phyloP scores from a whole-genome alignment of 1,140 invertebrate species.

The Achatina immaculata region DNA sequence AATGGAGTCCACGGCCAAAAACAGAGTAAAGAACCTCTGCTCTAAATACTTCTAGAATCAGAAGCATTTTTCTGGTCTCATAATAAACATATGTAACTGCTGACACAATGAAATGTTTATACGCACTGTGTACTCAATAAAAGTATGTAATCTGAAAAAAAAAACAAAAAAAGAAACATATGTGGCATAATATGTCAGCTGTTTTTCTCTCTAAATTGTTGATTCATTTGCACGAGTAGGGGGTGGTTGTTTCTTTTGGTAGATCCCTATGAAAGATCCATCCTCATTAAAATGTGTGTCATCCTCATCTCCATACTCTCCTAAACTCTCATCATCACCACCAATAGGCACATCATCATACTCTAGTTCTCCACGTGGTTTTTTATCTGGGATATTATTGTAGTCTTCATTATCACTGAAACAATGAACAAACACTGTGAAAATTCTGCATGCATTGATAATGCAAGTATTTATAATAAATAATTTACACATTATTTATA shows the following conservation, averaged over 20 bases:
- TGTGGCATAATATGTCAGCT: too few relatives aligned
- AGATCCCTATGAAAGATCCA: slow-evolving; percentile 64
- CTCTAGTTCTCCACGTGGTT: slow-evolving; percentile 28
- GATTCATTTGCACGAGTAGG: slow-evolving; percentile 30
- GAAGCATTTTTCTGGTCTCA: too few relatives aligned
- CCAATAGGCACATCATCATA: slow-evolving; percentile 44
- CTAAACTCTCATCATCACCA: slow-evolving; percentile 54
- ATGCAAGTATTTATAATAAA: not conserved
- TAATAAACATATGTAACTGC: too few relatives aligned
- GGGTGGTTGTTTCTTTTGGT: slow-evolving; percentile 52
- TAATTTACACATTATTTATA: not conserved
- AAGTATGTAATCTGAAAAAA: too few relatives aligned
- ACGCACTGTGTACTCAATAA: too few relatives aligned
- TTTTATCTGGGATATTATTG: slow-evolving; percentile 37
- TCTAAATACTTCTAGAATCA: too few relatives aligned
- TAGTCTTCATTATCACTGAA: slow-evolving; percentile 40
- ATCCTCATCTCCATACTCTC: slow-evolving; percentile 54
- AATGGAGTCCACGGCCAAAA: too few relatives aligned
- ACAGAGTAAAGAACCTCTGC: too few relatives aligned
- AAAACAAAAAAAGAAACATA: too few relatives aligned
- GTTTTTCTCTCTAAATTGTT: slow-evolving; percentile 21
- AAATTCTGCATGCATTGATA: not conserved
- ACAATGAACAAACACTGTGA: not conserved
- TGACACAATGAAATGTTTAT: too few relatives aligned
- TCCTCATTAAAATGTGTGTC: slow-evolving; percentile 64